Evolutionary conservation across 2,113 vertebrate species (phyloP), one percentile per base, ranked within the genome.

Genomic region (Engraulis encrasicolus): DNA sequence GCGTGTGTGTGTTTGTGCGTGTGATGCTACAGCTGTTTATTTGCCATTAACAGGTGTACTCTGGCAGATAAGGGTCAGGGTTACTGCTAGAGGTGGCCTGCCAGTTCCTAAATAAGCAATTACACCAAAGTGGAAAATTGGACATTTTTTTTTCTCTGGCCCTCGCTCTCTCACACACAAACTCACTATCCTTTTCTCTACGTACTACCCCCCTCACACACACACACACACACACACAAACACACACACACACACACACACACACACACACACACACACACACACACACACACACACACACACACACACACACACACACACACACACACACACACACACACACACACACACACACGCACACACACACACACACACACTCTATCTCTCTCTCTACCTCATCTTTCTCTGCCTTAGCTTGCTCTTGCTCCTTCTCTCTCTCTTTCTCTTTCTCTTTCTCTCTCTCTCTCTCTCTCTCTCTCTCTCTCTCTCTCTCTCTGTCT

Each of bases 1-100:
- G n/a, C n/a, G n/a, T n/a, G n/a, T n/a, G n/a, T n/a, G n/a, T n/a
- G n/a, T n/a, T n/a, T n/a, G n/a, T n/a, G n/a, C n/a, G n/a, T n/a
- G n/a, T n/a, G n/a, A n/a, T n/a, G n/a, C n/a, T 82, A 86, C 89
- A 88, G 88, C 81, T 85, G 90, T 91, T 91, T 90, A 86, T 91
- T 86, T 89, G 87, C 90, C 89, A 87, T 83, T 89, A 88, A 87
- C 90, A 91, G 91, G 90, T 91, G 88, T 91, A 91, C 86, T 34
- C 49, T 83, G 85, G 90, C 86, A 74, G 89, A 89, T 91, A 91
- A 90, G 88, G 90, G 84, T 85, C 58, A 82, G 88, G 91, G 93
- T 92, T 90, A 91, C 87, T 85, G 82, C 15, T 49, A 86, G 83
- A 82, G 92, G 86, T 83, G 83, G 78, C 84, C 87, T 37, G n/a